Evolutionary conservation across 2,888 invertebrate genomes (phyloP).

Genomic region (Acanthococcus lagerstroemiae): DNA sequence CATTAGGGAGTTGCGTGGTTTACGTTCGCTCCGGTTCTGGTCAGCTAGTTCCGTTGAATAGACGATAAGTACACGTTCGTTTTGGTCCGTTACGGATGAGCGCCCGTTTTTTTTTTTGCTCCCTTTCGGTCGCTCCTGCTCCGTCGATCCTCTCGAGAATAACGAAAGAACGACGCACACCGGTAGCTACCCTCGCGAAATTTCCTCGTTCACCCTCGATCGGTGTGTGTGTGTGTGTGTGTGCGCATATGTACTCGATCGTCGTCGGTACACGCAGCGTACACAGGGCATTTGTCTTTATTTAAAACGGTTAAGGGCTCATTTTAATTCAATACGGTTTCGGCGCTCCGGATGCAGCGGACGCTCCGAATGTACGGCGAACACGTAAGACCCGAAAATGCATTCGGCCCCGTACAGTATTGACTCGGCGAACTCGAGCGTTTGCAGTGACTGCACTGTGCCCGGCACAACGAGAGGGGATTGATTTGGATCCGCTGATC

Average conservation of each 20-base stretch:
- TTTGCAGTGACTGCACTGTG: too few relatives aligned
- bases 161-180: neutral
- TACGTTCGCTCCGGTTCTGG: slow-evolving; percentile 2
- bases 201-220: too few relatives aligned
- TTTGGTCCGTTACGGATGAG: neutral
- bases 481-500: too few relatives aligned
- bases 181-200: neutral
- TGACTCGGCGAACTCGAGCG: too few relatives aligned
- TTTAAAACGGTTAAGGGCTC: neutral
- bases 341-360: too few relatives aligned
- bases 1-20: slow-evolving; percentile 9
- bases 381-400: too few relatives aligned
- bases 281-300: neutral
- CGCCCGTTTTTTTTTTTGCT: neutral
- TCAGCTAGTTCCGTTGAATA: slow-evolving; percentile 9
- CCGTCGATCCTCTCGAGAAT: neutral
- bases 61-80: neutral
- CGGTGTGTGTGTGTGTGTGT: too few relatives aligned
- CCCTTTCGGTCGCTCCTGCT: neutral
- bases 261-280: too few relatives aligned
- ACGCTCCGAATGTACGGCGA: too few relatives aligned
- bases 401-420: too few relatives aligned
- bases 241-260: too few relatives aligned
- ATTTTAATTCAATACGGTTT: neutral
- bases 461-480: too few relatives aligned